Base-by-base conservation (phyloP, 2,888 invertebrate genomes). In the Dasysyrphus albostriatus region DNA sequence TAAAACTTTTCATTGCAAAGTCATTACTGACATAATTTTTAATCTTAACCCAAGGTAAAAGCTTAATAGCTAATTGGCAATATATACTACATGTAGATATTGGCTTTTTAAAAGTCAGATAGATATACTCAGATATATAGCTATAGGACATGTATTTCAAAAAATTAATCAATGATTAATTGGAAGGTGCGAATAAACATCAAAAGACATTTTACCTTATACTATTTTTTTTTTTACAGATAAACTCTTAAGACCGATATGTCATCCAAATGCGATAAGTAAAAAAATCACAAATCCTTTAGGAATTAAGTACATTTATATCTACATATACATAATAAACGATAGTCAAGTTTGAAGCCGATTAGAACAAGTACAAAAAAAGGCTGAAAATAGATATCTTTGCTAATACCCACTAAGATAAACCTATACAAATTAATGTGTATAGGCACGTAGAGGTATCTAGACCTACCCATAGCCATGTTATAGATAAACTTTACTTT, bases 121-220 rank as follows among this genome's bases (percentile, higher is more conserved):
- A 56, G 0, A 44, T 1, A 7, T 47, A 47, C 14, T 3, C 8
- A 16, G 7, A 47, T 19, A 47, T 19, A 58, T 34, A 34, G 16
- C 58, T 58, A 24, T 24, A 34, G 16, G 10, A 34, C n/a, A 34
- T 34, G 1, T 0, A 9, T 37, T 58, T 16, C 7, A 10, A 34
- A 34, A 58, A 54, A 24, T 58, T 82, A 77, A 85, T 85, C 85
- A 85, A 73, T 85, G 85, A 85, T 82, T 77, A 82, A 85, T 85
- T 73, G 61, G 39, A 24, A 65, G 32, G 47, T 32, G 29, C 8
- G 47, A 16, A 47, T 47, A 14, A 65, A 65, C 65, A 65, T 65
- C 44, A 65, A 65, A 65, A 29, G 47, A 12, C 4, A 47, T 47
- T 32, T 32, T 16, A 12, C 65, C 47, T n/a, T 34, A n/a, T n/a